Evolutionary conservation across 2,113 vertebrate genomes (phyloP).

Genomic region (Geococcyx californianus): DNA sequence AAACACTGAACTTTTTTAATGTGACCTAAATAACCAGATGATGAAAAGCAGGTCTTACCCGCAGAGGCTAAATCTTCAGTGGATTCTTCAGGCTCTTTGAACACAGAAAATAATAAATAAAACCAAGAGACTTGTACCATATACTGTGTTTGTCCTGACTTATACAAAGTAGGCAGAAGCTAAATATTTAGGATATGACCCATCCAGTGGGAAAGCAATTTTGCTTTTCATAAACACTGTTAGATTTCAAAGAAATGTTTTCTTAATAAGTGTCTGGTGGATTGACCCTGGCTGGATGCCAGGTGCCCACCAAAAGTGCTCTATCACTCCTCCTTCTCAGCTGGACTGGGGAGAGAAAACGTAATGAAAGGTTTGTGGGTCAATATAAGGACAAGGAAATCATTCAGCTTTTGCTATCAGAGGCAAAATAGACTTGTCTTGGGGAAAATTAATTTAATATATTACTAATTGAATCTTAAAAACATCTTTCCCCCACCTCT

Average conservation of each 20-base stretch:
- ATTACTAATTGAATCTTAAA: no score
- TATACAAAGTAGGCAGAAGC: constrained; percentile 13
- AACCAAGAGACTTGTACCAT: background rate
- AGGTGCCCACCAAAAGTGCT: no score
- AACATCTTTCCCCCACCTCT: no score
- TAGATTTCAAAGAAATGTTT: constrained; percentile 52
- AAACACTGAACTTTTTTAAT: background rate
- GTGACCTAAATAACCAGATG: background rate
- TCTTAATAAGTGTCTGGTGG: background rate
- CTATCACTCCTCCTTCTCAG: no score
- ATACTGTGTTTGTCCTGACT: constrained; percentile 18
- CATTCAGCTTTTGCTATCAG: no score
- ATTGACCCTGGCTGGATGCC: no score
- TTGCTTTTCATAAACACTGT: constrained; percentile 42
- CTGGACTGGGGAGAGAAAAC: no score
- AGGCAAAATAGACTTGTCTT: no score
- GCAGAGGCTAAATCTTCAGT: constrained; percentile 14
- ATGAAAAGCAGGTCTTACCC: constrained; percentile 42
- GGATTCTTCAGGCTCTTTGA: background rate
- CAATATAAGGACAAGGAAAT: no score
- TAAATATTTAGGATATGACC: constrained; percentile 48
- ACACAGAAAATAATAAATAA: background rate
- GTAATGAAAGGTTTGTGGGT: no score
- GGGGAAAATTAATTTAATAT: no score
- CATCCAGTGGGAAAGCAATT: constrained; percentile 23